Conservation (phyloP, 2,113 vertebrate genomes). For the Mirounga angustirostris region DNA sequence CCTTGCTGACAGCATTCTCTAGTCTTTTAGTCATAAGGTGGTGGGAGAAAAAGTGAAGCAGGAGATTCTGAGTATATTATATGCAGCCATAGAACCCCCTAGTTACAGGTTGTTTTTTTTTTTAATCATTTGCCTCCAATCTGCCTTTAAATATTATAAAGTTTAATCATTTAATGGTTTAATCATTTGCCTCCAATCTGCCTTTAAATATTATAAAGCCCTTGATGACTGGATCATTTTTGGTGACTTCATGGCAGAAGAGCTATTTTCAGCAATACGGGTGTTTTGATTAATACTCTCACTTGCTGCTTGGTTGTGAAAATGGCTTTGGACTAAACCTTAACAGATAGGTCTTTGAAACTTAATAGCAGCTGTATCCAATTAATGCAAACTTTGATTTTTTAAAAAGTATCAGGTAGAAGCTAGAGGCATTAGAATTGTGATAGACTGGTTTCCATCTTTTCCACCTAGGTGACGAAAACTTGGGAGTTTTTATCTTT, state of each 20-base stretch:
- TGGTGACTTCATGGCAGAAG: slow-evolving; percentile 71
- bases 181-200: slow-evolving; percentile 76
- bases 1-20: slow-evolving; percentile 78
- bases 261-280: slow-evolving; percentile 70
- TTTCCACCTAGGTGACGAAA: slow-evolving; percentile 24
- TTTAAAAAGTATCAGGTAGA: background rate
- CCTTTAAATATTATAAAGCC: slow-evolving; percentile 75
- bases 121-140: slow-evolving; percentile 79
- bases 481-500: slow-evolving; percentile 18
- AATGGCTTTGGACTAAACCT: slow-evolving; percentile 67
- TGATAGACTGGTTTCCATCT: slow-evolving; percentile 26
- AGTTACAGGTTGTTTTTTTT: slow-evolving; percentile 58
- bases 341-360: slow-evolving; percentile 66
- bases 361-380: slow-evolving; percentile 12
- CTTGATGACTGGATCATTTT: slow-evolving; percentile 72
- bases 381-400: slow-evolving; percentile 64
- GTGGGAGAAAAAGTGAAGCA: slow-evolving; percentile 80
- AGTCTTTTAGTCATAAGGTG: slow-evolving; percentile 83
- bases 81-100: slow-evolving; percentile 69
- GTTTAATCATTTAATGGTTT: background rate
- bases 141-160: slow-evolving; percentile 75
- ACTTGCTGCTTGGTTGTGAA: slow-evolving; percentile 51
- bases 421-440: background rate
- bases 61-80: slow-evolving; percentile 77
- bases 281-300: slow-evolving; percentile 41